Evolutionary conservation across 37 sponge, comb jelly and placozoan species (phyloP).

Genomic region (Beroe forskalii): DNA sequence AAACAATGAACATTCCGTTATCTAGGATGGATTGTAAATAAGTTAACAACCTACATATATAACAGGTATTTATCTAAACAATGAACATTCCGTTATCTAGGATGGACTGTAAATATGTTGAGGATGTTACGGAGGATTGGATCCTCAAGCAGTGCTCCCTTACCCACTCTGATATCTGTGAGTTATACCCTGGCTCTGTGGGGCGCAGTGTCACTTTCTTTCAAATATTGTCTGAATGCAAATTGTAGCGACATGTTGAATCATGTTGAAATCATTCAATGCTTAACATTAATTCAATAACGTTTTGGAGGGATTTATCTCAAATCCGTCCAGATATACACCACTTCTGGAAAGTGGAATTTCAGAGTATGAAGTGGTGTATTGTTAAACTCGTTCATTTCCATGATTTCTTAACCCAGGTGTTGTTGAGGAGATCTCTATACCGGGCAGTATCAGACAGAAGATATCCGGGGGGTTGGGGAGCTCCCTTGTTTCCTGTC

Average conservation of each 20-base stretch:
- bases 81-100: too few species aligned
- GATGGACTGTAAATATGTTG: conserved; percentile 50
- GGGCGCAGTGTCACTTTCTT: too few species aligned
- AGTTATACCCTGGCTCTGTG: conserved; percentile 1
- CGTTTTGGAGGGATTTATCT: too few species aligned
- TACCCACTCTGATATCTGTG: background rate
- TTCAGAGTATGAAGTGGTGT: background rate
- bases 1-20: too few species aligned
- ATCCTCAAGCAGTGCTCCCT: background rate
- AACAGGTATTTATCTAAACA: background rate
- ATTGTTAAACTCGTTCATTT: background rate
- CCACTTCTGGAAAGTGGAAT: too few species aligned
- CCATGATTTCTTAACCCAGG: background rate
- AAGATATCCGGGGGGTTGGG: background rate
- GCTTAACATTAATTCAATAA: too few species aligned
- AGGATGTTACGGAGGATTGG: conserved; percentile 33
- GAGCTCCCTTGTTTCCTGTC: conserved; percentile 19
- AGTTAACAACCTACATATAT: too few species aligned
- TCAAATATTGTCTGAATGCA: too few species aligned
- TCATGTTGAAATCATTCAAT: too few species aligned
- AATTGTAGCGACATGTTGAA: too few species aligned
- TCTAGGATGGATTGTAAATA: conserved; percentile 39
- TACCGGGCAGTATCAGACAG: conserved; percentile 35
- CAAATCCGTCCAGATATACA: too few species aligned
- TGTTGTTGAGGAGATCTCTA: background rate